These are phyloP conservation scores for Epistrophe eligans DNA, from an alignment of 2,888 invertebrate genomes.

Conservation along the genomic window DNA sequence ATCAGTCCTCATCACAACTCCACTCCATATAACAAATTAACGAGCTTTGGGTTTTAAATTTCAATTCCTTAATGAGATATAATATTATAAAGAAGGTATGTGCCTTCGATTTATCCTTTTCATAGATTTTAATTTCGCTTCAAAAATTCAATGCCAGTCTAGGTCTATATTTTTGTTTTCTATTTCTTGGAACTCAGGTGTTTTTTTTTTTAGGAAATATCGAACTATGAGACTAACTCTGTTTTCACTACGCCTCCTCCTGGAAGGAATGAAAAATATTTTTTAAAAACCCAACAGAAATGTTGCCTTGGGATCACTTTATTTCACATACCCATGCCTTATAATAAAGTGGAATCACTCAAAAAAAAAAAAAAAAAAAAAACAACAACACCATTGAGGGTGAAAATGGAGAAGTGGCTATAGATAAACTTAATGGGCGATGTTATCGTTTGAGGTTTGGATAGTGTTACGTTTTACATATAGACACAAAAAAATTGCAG, in stretches of 20 bases:
- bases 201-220: neutral
- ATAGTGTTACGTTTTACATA: neutral
- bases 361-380: neutral
- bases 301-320: conserved; percentile 49
- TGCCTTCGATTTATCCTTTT: neutral
- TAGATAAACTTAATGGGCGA: neutral
- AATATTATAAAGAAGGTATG: neutral
- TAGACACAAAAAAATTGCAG: neutral
- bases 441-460: neutral
- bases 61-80: conserved; percentile 14
- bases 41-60: neutral
- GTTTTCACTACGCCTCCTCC: neutral
- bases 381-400: conserved; percentile 3
- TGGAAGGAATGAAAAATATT: conserved; percentile 22
- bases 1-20: neutral
- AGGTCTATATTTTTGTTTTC: neutral
- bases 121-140: neutral
- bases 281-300: conserved; percentile 22
- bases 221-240: neutral
- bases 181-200: neutral
- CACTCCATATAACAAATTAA: neutral
- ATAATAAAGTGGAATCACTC: neutral
- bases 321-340: conserved; percentile 21
- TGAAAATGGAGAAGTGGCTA: neutral
- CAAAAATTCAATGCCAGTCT: neutral